These are phyloP conservation scores for Gymnothorax reevesii DNA, from an alignment of 2,797 vertebrate species.

Conservation along the genomic window DNA sequence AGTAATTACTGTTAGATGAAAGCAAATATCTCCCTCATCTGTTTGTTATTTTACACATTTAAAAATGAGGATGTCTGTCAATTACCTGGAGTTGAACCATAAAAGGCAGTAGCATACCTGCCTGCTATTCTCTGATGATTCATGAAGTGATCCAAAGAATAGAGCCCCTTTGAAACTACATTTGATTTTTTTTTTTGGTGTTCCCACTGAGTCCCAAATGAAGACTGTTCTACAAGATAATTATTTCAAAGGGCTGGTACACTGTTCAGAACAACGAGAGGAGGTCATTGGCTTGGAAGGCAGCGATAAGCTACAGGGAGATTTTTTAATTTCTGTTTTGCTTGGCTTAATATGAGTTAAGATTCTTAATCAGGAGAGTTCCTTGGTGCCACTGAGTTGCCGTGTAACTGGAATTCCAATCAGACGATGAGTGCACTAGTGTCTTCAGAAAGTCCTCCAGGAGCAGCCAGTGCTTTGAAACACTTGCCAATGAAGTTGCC, in stretches of 20 bases:
- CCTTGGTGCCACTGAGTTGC: background rate
- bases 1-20: background rate
- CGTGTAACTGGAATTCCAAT: background rate
- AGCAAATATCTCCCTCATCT: background rate
- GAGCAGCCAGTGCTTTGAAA: background rate
- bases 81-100: background rate
- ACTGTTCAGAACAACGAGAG: background rate
- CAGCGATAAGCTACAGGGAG: background rate
- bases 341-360: background rate
- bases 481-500: background rate
- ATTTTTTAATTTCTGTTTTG: background rate
- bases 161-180: background rate
- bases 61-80: background rate
- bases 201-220: background rate
- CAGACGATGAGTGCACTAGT: background rate
- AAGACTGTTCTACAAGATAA: background rate
- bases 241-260: background rate
- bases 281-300: constrained; percentile 6
- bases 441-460: background rate
- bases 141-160: background rate
- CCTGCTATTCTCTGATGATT: background rate
- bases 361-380: background rate
- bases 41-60: background rate
- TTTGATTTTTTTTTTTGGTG: background rate
- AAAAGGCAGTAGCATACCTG: background rate